A percentile compares a stretch with the other conserved stretches of the same genome.
These are phyloP conservation scores for Nycticebus coucang DNA, from an alignment of 2,113 vertebrate species.

Conservation along the genomic window DNA sequence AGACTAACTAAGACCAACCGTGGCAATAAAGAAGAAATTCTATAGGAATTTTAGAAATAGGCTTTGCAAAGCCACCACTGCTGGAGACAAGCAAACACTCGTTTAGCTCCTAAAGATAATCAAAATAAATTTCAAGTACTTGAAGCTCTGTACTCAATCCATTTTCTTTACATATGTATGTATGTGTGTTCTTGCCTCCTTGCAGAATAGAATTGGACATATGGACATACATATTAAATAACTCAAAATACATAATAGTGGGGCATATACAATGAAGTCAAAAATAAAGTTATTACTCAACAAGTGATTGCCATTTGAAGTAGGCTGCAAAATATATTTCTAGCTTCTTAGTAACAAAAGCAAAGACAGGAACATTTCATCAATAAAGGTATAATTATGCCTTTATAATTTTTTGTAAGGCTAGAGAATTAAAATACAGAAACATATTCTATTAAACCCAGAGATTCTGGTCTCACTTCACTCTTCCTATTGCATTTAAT, in stretches of 20 bases:
- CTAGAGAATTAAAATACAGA: neutral
- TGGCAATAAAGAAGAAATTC: neutral
- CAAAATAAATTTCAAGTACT: neutral
- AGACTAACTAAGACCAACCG: neutral
- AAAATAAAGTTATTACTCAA: neutral
- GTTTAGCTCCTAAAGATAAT: neutral
- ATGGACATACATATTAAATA: neutral
- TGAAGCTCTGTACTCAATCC: neutral
- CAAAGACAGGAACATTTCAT: slow-evolving; percentile 16
- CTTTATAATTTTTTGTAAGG: neutral
- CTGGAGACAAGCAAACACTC: neutral
- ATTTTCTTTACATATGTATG: neutral
- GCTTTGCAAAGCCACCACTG: neutral
- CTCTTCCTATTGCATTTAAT: neutral
- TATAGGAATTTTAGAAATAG: neutral
- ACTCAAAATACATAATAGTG: neutral
- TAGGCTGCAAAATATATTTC: neutral
- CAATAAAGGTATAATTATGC: neutral
- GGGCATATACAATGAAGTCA: neutral
- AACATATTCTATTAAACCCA: neutral
- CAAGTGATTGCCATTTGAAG: too few species aligned
- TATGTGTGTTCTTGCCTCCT: neutral
- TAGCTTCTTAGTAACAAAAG: neutral
- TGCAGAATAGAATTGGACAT: neutral
- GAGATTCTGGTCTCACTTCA: neutral